These are phyloP conservation scores for Lepilemur ruficaudatus DNA, from an alignment of 2,797 vertebrate genomes.

Conservation along the genomic window DNA sequence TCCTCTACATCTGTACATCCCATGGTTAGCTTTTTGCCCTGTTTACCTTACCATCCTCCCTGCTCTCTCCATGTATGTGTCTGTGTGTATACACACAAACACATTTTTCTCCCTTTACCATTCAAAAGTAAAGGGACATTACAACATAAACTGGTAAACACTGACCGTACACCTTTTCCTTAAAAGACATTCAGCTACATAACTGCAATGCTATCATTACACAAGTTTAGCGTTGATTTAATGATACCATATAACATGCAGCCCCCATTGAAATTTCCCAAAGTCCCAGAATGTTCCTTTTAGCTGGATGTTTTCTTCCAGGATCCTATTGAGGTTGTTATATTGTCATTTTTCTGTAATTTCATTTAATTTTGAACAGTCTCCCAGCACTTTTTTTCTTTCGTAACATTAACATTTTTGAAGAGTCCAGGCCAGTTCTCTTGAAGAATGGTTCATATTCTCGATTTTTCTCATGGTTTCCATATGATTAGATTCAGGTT, in stretches of 20 bases:
- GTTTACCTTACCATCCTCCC: not conserved
- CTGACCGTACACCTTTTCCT: not conserved
- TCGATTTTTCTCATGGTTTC: not conserved
- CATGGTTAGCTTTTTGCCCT: not conserved
- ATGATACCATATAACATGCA: not conserved
- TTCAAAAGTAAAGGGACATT: slow-evolving; percentile 6
- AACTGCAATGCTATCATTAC: not conserved
- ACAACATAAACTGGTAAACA: not conserved
- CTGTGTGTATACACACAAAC: not conserved
- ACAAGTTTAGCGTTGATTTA: not conserved
- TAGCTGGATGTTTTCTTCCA: not conserved
- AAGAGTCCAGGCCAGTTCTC: not conserved
- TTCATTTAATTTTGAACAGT: not conserved
- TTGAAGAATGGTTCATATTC: not conserved
- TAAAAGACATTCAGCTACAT: not conserved
- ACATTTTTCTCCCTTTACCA: not conserved
- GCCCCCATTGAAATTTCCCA: not conserved
- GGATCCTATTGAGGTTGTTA: not conserved
- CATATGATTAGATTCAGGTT: not conserved
- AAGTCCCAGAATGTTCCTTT: not conserved
- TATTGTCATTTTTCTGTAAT: not conserved
- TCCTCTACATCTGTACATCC: not conserved
- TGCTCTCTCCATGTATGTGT: not conserved
- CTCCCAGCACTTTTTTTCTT: not conserved
- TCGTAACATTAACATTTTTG: not conserved